A percentile compares a stretch with the other conserved stretches of the same genome.
phyloP scores from a whole-genome alignment of 2,888 invertebrate genomes.

The Geotrupes spiniger region DNA sequence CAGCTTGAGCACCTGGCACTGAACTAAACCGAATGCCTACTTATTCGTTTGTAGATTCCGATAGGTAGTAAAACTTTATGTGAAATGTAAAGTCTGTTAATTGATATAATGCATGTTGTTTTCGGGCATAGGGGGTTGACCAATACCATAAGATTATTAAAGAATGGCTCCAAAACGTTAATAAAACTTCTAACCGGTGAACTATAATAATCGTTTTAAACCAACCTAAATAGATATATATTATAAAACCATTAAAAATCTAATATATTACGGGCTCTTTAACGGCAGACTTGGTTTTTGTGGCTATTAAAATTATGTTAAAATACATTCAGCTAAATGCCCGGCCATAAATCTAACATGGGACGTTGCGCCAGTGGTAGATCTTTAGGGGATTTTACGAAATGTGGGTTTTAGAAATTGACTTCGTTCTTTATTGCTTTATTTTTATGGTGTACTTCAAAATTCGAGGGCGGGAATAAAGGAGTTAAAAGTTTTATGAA shows the following conservation, averaged over 20 bases:
- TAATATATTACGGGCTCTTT: constrained; percentile 42
- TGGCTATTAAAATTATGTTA: constrained; percentile 35
- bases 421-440: background rate
- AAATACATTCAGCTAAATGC: constrained; percentile 42
- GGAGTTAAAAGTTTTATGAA: too few relatives aligned
- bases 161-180: background rate
- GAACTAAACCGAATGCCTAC: too few relatives aligned
- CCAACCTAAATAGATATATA: constrained; percentile 43
- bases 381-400: background rate
- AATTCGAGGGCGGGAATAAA: too few relatives aligned
- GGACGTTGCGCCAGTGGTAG: constrained; percentile 20
- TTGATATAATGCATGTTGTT: background rate
- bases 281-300: constrained; percentile 35
- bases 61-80: too few relatives aligned
- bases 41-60: too few relatives aligned
- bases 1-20: too few relatives aligned
- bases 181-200: constrained; percentile 10
- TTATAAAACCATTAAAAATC: constrained; percentile 45
- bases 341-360: constrained; percentile 39
- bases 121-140: background rate
- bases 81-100: background rate
- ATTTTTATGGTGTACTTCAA: background rate
- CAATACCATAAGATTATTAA: background rate
- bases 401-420: background rate
- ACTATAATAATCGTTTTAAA: constrained; percentile 37